phyloP scores from a whole-genome alignment of 92 coral and sea anemone species.

The Blastomussa wellsi region DNA sequence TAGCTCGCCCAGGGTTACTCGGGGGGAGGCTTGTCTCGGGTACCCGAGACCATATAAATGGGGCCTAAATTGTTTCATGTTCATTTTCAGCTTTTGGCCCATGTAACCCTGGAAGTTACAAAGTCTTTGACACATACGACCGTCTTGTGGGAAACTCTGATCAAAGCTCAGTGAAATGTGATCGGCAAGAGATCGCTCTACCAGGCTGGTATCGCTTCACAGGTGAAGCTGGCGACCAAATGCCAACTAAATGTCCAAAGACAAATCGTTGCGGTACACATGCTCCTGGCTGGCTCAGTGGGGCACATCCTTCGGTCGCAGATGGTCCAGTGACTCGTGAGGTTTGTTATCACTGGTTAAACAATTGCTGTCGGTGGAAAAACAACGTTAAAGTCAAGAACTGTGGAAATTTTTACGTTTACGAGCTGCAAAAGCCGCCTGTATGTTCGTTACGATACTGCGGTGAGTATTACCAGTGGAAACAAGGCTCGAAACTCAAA shows the following conservation, averaged over 20 bases:
- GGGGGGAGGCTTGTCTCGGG: no score
- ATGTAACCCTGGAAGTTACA: neutral
- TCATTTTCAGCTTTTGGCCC: constrained; percentile 4
- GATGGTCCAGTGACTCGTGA: neutral
- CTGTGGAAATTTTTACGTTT: constrained; percentile 10
- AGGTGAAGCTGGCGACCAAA: neutral
- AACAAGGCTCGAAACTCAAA: no score
- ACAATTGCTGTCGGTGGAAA: constrained; percentile 12
- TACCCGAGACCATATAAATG: no score
- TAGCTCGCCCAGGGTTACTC: no score
- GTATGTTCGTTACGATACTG: constrained; percentile 18
- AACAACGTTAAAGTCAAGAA: constrained; percentile 8
- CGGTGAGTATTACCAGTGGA: constrained; percentile 17
- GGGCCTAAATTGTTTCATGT: no score
- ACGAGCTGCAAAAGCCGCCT: constrained; percentile 5
- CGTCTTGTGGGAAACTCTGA: neutral
- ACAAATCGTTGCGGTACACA: constrained; percentile 22
- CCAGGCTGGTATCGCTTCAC: neutral
- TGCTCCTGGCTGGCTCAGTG: no score
- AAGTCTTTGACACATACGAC: neutral
- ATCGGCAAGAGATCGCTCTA: neutral
- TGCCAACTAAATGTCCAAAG: neutral
- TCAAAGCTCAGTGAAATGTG: neutral
- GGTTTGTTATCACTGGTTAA: constrained; percentile 28
- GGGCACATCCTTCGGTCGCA: constrained; percentile 5